These are phyloP conservation scores for Chloroclysta siterata DNA, from an alignment of 2,888 invertebrate species.

Conservation along the genomic window DNA sequence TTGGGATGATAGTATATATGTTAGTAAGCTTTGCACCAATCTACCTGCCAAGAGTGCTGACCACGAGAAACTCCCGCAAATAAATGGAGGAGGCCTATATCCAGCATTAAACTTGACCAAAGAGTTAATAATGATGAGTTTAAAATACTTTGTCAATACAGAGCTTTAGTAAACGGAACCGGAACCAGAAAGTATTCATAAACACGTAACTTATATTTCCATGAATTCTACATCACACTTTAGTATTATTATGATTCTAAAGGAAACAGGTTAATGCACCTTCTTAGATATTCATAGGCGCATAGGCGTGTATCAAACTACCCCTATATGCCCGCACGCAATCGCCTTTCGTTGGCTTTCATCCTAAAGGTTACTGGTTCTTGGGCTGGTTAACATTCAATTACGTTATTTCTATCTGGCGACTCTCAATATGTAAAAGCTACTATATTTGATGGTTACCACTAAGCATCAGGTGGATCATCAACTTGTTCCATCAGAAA, in stretches of 20 bases:
- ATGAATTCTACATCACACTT: constrained; percentile 2
- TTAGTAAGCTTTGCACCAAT: too few relatives aligned
- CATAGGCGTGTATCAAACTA: constrained; percentile 49
- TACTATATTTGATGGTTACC: too few relatives aligned
- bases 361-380: neutral
- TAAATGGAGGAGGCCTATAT: too few relatives aligned
- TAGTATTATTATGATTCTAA: neutral
- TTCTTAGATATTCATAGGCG: constrained; percentile 57
- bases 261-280: constrained; percentile 27
- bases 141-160: too few relatives aligned
- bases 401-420: neutral
- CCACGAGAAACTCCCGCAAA: too few relatives aligned
- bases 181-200: neutral
- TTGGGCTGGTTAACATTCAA: neutral
- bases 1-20: too few relatives aligned
- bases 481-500: too few relatives aligned
- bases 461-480: too few relatives aligned
- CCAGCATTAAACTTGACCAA: too few relatives aligned
- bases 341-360: neutral
- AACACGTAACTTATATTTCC: neutral
- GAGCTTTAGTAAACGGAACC: too few relatives aligned
- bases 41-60: too few relatives aligned
- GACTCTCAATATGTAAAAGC: neutral
- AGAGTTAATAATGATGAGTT: too few relatives aligned
- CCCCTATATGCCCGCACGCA: neutral